Base-by-base conservation (phyloP, 2,888 invertebrate species). In the Schizaphis graminum region DNA sequence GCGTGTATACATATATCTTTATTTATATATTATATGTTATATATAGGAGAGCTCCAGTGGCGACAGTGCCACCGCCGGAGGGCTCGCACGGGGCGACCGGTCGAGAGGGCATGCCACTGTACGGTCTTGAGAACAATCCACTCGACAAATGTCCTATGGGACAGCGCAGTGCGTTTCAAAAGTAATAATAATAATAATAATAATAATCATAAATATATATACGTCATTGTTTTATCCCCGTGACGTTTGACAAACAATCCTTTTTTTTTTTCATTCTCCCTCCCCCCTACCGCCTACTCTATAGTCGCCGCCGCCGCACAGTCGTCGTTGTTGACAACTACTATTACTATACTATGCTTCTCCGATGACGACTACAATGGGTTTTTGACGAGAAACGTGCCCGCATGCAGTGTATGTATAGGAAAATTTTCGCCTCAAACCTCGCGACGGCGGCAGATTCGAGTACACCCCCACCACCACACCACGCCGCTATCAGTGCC, bases 221-320 rank as follows among this genome's bases (percentile, higher is more conserved):
- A 26, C 92, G 86, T 94, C 94, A 94, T 94, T 94, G 94, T 94
- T 94, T 94, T 94, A 94, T 91, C 91, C 90, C 91, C 90, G 90
- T 94, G 94, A 94, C 94, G 94, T 94, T 94, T 94, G 94, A 86
- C 94, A 94, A 94, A 94, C 94, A 94, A 94, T 94, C 94, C 91
- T 91, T 94, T 90, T 93, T 93, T 93, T 93, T 57, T 90, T 85
- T 86, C 57, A 89, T 89, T 93, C 24, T 11, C 49, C 57, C 56
- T n/a, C 41, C n/a, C 41, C 67, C 24, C 41, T 47, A 11, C 13
- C 57, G 61, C 67, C 67, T 11, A 28, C 89, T 35, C 16, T 84
- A 84, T 84, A 41, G 41, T 89, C 56, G 88, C 21, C 67, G 53
- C 77, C 88, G 92, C 88, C 67, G 77, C 8, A 92, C 92, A 49